Base-by-base conservation (phyloP, 92 coral and sea anemone species). In the Desmophyllum pertusum region DNA sequence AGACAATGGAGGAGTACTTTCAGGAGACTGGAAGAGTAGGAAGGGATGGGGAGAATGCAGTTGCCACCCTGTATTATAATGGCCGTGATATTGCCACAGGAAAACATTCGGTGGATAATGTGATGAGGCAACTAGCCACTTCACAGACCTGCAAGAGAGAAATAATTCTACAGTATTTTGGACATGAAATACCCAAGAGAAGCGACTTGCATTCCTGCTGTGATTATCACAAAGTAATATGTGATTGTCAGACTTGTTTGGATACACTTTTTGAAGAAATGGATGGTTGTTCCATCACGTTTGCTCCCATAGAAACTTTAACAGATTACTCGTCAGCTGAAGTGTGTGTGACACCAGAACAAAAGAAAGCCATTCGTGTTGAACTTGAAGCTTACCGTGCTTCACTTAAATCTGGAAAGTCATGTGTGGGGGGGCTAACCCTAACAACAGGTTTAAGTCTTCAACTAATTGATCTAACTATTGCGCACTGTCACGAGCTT, bases 31-130 rank as follows among this genome's bases (percentile, higher is more conserved):
- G n/a, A n/a, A n/a, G n/a, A n/a, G n/a, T n/a, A 89, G 46, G 95
- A 89, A 81, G 95, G 31, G 93, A 87, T 89, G 93, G 95, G 25
- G 41, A 42, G 8, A 78, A 83, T 31, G 84, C 90, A 39, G 72
- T 72, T 21, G 90, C 95, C 3, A 29, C 37, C 66, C 29, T 91
- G 0, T 88, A 41, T 65, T 89, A 76, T 61, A 91, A 91, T 75
- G 41, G 76, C 10, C 78, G 73, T 78, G 92, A 92, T 38, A 86
- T 92, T 36, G 82, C 88, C 17, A 77, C 19, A 31, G 89, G 64
- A 82, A 88, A 70, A 31, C 77, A 81, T 30, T 38, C 78, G 15
- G 30, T 91, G 30, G 73, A 81, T 67, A 78, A 89, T 57, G 70
- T 63, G n/a, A 88, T 85, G 92, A 61, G 90, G 31, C 45, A 59